phyloP scores from a whole-genome alignment of 1,140 invertebrate species.

The Panagrolaimus sp. region DNA sequence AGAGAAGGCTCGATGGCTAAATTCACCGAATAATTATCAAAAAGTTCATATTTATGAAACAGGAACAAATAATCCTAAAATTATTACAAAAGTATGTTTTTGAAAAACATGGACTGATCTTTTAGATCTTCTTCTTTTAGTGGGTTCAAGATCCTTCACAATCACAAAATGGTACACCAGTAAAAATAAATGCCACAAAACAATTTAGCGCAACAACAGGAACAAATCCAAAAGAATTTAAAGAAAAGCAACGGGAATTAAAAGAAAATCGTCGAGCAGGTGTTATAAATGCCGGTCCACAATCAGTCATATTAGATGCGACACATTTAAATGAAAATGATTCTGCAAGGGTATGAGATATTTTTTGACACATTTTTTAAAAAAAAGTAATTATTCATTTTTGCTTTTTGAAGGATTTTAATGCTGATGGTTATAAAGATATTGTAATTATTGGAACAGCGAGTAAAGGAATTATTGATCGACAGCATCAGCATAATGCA shows the following conservation, averaged over 20 bases:
- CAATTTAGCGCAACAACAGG: conserved; percentile 89
- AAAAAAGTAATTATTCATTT: no score
- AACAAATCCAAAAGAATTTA: conserved; percentile 93
- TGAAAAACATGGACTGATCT: neutral
- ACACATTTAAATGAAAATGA: conserved; percentile 81
- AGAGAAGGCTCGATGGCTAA: conserved; percentile 89
- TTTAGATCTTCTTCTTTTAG: conserved; percentile 65
- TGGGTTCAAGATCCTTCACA: conserved; percentile 90
- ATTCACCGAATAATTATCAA: conserved; percentile 97
- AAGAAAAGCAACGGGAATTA: conserved; percentile 90
- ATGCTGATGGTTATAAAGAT: conserved; percentile 63
- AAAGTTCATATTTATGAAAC: conserved; percentile 96
- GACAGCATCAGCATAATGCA: conserved; percentile 95
- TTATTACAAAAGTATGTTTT: conserved; percentile 90
- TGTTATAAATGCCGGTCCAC: conserved; percentile 87
- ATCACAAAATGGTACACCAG: conserved; percentile 75
- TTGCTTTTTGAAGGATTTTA: conserved; percentile 15
- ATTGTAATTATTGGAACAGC: conserved; percentile 85
- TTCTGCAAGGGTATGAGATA: conserved; percentile 1
- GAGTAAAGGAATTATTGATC: conserved; percentile 94
- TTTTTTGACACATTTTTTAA: neutral
- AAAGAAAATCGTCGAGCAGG: conserved; percentile 93
- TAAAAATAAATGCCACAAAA: conserved; percentile 84
- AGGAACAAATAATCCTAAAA: conserved; percentile 91
- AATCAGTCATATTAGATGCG: conserved; percentile 89